A percentile compares a stretch with the other conserved stretches of the same genome.
Evolutionary conservation across 2,113 vertebrate genomes (phyloP).

Genomic region (Poeciliopsis occidentalis): DNA sequence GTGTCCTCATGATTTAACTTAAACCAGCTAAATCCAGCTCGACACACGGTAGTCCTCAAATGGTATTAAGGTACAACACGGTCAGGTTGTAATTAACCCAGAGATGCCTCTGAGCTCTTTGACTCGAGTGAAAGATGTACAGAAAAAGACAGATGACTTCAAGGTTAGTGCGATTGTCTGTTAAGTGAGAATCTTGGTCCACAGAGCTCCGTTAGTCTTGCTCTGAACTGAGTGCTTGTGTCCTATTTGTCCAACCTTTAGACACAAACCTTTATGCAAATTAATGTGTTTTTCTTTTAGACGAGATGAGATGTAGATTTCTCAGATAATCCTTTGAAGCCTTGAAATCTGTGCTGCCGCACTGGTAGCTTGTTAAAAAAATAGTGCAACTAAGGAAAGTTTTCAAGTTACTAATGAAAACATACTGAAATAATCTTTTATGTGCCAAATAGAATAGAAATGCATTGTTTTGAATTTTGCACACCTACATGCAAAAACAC

Average conservation of each 20-base stretch:
- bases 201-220: slow-evolving; percentile 8
- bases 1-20: slow-evolving; percentile 7
- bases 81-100: slow-evolving; percentile 22
- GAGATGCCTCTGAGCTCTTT: slow-evolving; percentile 16
- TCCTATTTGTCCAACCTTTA: slow-evolving; percentile 21
- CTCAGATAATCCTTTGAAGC: slow-evolving; percentile 5
- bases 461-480: background rate
- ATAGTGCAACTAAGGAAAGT: background rate
- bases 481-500: background rate
- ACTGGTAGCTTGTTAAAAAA: background rate
- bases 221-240: slow-evolving; percentile 1
- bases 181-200: slow-evolving; percentile 8
- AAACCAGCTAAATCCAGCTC: slow-evolving; percentile 4
- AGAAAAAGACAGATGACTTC: slow-evolving; percentile 16
- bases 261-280: background rate
- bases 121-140: slow-evolving; percentile 20
- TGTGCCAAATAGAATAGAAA: background rate
- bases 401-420: background rate
- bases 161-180: slow-evolving; percentile 18
- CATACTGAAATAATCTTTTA: background rate
- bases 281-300: background rate
- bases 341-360: background rate
- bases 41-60: slow-evolving; percentile 2
- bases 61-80: background rate
- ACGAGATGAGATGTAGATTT: slow-evolving; percentile 13